phyloP scores from a whole-genome alignment of 35 echinoderm and acorn worm genomes.

The Ptychodera flava region DNA sequence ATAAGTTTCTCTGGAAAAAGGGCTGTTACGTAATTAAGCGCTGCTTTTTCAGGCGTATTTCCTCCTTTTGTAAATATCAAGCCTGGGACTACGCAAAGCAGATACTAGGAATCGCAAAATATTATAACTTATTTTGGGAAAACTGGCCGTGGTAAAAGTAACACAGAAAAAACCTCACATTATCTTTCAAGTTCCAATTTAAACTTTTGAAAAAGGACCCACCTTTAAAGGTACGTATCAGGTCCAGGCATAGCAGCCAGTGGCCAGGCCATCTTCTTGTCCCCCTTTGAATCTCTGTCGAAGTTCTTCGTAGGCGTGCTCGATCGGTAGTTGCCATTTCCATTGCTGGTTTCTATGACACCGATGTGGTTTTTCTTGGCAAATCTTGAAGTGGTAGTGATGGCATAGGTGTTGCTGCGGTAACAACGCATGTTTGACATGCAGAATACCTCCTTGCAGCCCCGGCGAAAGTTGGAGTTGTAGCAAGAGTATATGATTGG shows the following conservation, averaged over 20 bases:
- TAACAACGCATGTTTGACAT: conserved; percentile 84
- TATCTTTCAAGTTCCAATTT: background rate
- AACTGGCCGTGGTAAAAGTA: too few relatives aligned
- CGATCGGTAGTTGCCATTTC: conserved; percentile 20
- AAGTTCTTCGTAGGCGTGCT: conserved; percentile 31
- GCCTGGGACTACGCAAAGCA: too few relatives aligned
- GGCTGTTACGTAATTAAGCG: too few relatives aligned
- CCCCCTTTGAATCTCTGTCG: conserved; percentile 76
- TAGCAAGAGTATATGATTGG: conserved; percentile 78
- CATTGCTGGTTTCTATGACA: conserved; percentile 30
- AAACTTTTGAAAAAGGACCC: background rate
- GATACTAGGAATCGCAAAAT: too few relatives aligned
- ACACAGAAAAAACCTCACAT: too few relatives aligned
- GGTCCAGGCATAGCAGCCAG: conserved; percentile 24
- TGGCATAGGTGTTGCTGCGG: conserved; percentile 85
- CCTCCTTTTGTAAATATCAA: too few relatives aligned
- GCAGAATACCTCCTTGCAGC: conserved; percentile 91
- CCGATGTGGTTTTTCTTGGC: conserved; percentile 76
- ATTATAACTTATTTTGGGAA: too few relatives aligned
- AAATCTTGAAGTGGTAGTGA: conserved; percentile 66
- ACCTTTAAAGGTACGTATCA: background rate
- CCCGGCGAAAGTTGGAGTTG: conserved; percentile 92
- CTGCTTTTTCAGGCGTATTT: too few relatives aligned
- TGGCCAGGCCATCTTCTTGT: conserved; percentile 93
- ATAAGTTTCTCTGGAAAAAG: too few relatives aligned